Percentiles rank a stretch among this genome's conserved stretches.
phyloP scores from a whole-genome alignment of 2,797 vertebrate genomes.

The Gorsachius magnificus region DNA sequence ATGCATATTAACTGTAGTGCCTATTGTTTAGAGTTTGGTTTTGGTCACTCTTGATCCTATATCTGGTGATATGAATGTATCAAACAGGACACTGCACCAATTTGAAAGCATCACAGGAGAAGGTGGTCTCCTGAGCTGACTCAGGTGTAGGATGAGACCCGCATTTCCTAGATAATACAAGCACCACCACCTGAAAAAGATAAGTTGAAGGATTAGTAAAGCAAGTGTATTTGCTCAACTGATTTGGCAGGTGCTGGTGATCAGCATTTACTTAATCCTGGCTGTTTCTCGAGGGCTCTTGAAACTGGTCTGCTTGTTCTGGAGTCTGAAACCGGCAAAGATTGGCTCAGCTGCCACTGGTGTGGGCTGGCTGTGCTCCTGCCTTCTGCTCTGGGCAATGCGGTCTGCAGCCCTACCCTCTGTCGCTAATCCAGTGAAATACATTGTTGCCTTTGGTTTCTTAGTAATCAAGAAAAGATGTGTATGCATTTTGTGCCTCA shows the following conservation, averaged over 20 bases:
- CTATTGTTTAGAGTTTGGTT: background rate
- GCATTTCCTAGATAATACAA: background rate
- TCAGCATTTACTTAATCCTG: background rate
- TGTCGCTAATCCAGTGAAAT: background rate
- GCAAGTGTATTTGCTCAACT: background rate
- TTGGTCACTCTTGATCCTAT: background rate
- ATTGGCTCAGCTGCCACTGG: rapidly evolving
- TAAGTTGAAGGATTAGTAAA: background rate
- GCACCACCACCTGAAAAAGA: background rate
- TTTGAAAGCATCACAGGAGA: background rate
- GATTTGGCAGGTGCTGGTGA: background rate
- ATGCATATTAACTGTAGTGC: rapidly evolving
- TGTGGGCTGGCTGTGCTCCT: background rate
- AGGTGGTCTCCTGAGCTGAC: background rate
- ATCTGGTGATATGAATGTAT: no score
- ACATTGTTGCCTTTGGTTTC: background rate
- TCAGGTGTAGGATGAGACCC: background rate
- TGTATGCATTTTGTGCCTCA: background rate
- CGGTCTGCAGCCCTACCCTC: background rate
- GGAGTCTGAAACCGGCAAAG: background rate
- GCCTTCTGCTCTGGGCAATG: background rate
- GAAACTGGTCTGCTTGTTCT: background rate
- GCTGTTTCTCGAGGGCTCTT: background rate
- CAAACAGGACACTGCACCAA: rapidly evolving
- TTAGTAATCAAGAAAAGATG: background rate